phyloP scores from a whole-genome alignment of 2,888 invertebrate species.

The Melangyna quadrimaculata region DNA sequence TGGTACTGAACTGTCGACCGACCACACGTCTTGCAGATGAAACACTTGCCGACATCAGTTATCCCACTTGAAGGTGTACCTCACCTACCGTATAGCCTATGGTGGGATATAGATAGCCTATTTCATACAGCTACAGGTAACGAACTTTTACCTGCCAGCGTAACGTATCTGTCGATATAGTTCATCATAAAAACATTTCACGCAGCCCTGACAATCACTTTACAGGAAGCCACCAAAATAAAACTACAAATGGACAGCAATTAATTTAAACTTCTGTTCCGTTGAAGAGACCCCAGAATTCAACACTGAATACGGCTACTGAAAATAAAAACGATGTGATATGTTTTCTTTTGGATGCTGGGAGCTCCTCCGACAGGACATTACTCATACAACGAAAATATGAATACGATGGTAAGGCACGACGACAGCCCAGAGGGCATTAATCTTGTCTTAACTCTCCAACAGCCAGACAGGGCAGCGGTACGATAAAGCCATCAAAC shows the following conservation, averaged over 20 bases:
- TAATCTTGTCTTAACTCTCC: slow-evolving; percentile 31
- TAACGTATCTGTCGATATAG: slow-evolving; percentile 56
- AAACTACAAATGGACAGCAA: slow-evolving; percentile 70
- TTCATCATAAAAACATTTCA: slow-evolving; percentile 70
- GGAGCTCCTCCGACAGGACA: slow-evolving; percentile 35
- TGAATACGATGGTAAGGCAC: slow-evolving; percentile 25
- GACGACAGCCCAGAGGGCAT: slow-evolving; percentile 4
- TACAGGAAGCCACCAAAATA: slow-evolving; percentile 71
- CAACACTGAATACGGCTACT: slow-evolving; percentile 54
- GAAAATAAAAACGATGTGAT: slow-evolving; percentile 39
- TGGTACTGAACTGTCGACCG: slow-evolving; percentile 6
- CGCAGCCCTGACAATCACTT: slow-evolving; percentile 68
- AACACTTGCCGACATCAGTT: slow-evolving; percentile 68
- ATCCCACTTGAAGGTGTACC: slow-evolving; percentile 67
- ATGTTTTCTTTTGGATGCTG: slow-evolving; percentile 14
- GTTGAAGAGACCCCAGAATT: slow-evolving; percentile 48
- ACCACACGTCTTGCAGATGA: slow-evolving; percentile 71
- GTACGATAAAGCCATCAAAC: slow-evolving; percentile 60
- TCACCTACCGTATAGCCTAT: slow-evolving; percentile 27
- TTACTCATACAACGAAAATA: slow-evolving; percentile 33
- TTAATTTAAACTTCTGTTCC: slow-evolving; percentile 69
- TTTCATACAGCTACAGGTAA: slow-evolving; percentile 24
- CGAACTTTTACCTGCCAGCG: slow-evolving; percentile 46
- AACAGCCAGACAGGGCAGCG: no score
- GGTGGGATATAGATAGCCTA: slow-evolving; percentile 15